Conservation (phyloP, 2,113 vertebrate species). For the Prinia subflava region DNA sequence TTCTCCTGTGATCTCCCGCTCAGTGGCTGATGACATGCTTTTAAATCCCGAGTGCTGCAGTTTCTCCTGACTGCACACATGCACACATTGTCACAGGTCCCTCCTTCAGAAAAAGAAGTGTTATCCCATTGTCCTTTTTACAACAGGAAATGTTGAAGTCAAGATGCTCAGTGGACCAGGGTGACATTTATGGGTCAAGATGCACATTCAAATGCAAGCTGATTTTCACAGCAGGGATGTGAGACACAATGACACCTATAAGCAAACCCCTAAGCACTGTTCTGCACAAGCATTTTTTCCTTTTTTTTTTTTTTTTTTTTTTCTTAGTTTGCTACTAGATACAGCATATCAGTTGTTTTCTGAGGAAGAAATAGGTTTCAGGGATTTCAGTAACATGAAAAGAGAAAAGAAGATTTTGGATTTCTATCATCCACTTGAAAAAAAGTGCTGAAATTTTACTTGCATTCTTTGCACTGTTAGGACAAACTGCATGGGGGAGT, state of each 20-base stretch:
- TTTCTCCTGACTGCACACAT: constrained; percentile 53
- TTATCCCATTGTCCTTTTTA: constrained; percentile 69
- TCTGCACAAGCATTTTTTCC: constrained; percentile 33
- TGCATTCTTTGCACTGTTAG: background rate
- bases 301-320: background rate
- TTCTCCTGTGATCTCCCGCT: constrained; percentile 46
- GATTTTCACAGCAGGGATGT: constrained; percentile 72
- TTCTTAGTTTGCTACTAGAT: background rate
- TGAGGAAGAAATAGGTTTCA: constrained; percentile 42
- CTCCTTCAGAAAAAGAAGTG: constrained; percentile 45
- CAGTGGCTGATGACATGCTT: constrained; percentile 47
- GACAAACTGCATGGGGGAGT: background rate
- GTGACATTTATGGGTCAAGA: constrained; percentile 79
- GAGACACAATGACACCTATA: constrained; percentile 74
- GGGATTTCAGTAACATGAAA: background rate
- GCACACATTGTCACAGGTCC: constrained; percentile 51
- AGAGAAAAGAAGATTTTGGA: background rate
- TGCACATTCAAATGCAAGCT: constrained; percentile 76
- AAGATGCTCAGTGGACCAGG: constrained; percentile 74
- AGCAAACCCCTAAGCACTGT: constrained; percentile 56
- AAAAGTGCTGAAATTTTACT: background rate
- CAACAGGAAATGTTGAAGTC: constrained; percentile 74
- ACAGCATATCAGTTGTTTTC: background rate
- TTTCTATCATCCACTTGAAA: background rate
- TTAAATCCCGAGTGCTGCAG: constrained; percentile 53